phyloP scores from a whole-genome alignment of 1,140 invertebrate species.

The Orchestia grillus region DNA sequence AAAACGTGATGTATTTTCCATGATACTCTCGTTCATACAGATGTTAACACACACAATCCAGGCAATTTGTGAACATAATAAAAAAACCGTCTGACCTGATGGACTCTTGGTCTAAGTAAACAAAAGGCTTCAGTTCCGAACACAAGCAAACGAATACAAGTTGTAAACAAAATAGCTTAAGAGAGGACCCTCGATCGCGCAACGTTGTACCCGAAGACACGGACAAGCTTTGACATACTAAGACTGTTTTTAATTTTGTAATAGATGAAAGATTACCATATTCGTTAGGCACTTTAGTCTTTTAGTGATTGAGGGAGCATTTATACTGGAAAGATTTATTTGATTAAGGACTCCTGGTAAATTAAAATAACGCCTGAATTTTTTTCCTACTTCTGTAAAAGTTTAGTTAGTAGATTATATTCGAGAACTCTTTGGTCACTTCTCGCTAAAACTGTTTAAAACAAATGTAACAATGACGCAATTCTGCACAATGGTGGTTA shows the following conservation, averaged over 20 bases:
- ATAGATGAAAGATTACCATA: too few relatives aligned
- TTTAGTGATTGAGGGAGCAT: too few relatives aligned
- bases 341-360: too few relatives aligned
- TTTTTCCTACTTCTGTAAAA: too few relatives aligned
- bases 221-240: background rate
- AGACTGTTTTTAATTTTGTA: background rate
- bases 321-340: too few relatives aligned
- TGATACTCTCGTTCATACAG: background rate
- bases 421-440: too few relatives aligned
- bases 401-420: too few relatives aligned
- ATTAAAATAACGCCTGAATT: too few relatives aligned
- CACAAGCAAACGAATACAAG: background rate
- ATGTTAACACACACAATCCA: background rate
- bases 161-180: background rate
- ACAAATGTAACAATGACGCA: too few relatives aligned
- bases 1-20: background rate
- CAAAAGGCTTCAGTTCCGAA: background rate
- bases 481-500: too few relatives aligned
- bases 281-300: too few relatives aligned
- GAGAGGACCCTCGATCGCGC: background rate
- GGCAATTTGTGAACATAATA: background rate
- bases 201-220: background rate
- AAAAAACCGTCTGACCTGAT: background rate
- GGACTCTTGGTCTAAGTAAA: background rate
- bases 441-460: too few relatives aligned